These are phyloP conservation scores for Drosophila arawakana DNA, from an alignment of 1,140 invertebrate species.

Conservation along the genomic window DNA sequence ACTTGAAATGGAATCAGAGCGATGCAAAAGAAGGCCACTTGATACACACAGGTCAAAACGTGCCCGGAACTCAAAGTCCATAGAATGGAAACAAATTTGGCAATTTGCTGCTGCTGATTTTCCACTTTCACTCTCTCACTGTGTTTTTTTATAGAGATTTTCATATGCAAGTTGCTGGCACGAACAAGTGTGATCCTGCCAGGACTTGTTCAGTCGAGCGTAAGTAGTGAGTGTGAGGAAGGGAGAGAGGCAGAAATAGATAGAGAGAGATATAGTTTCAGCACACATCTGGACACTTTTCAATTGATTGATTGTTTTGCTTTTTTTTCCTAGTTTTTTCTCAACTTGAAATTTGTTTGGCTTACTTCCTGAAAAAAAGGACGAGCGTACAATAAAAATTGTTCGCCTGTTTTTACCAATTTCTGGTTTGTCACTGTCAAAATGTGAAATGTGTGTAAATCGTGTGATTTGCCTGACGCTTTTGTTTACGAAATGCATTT, in stretches of 20 bases:
- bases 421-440: not conserved
- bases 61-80: slow-evolving; percentile 17
- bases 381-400: slow-evolving; percentile 24
- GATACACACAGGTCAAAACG: slow-evolving; percentile 15
- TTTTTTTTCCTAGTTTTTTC: slow-evolving; percentile 8
- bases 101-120: not conserved
- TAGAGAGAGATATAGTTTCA: not conserved
- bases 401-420: not conserved
- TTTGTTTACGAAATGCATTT: slow-evolving; percentile 79
- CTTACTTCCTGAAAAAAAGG: slow-evolving; percentile 32
- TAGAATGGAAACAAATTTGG: slow-evolving; percentile 35
- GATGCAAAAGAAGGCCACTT: slow-evolving; percentile 19
- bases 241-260: not conserved
- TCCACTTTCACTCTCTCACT: not conserved
- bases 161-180: slow-evolving; percentile 45
- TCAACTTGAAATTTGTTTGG: slow-evolving; percentile 23
- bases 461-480: slow-evolving; percentile 20
- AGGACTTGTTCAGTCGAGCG: slow-evolving; percentile 36
- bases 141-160: not conserved
- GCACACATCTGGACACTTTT: slow-evolving; percentile 18
- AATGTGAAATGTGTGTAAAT: slow-evolving; percentile 21
- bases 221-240: slow-evolving; percentile 5
- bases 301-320: slow-evolving; percentile 18
- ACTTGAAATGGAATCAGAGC: slow-evolving; percentile 25
- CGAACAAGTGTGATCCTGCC: slow-evolving; percentile 51